Evolutionary conservation across 1,140 invertebrate species (phyloP).

Genomic region (Grapholita molesta): DNA sequence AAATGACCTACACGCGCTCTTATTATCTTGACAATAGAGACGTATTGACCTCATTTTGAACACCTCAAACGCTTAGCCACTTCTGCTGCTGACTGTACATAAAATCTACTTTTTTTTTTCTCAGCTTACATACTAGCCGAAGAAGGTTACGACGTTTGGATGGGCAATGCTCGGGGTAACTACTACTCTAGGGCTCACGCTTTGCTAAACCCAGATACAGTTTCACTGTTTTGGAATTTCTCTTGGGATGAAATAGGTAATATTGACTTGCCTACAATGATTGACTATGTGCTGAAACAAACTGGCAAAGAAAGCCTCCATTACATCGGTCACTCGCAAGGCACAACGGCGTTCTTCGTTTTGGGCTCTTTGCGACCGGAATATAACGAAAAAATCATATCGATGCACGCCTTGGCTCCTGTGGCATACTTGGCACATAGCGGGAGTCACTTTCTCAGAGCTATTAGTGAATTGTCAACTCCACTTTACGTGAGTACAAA

Average conservation of each 20-base stretch:
- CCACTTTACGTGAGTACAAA: constrained; percentile 54
- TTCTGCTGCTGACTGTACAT: neutral
- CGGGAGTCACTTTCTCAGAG: constrained; percentile 73
- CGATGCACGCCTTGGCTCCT: constrained; percentile 84
- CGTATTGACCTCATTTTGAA: too few species aligned
- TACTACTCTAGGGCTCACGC: constrained; percentile 81
- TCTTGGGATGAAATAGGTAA: constrained; percentile 89
- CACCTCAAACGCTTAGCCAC: too few species aligned
- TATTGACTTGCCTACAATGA: constrained; percentile 87
- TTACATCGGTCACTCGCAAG: constrained; percentile 86
- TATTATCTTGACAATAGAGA: too few species aligned
- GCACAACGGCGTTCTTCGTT: constrained; percentile 83
- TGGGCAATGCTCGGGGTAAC: constrained; percentile 85
- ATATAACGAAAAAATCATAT: constrained; percentile 82
- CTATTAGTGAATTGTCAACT: constrained; percentile 54
- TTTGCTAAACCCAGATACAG: constrained; percentile 76
- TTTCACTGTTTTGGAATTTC: constrained; percentile 85
- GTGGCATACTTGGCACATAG: constrained; percentile 81
- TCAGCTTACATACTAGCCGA: constrained; percentile 84
- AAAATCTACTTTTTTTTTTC: constrained; percentile 29
- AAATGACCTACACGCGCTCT: too few species aligned
- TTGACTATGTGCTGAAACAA: constrained; percentile 83
- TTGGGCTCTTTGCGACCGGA: constrained; percentile 80
- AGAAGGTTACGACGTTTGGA: constrained; percentile 88
- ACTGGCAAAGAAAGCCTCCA: constrained; percentile 81